These are phyloP conservation scores for Deroptyus accipitrinus DNA, from an alignment of 2,113 vertebrate genomes.

Conservation along the genomic window DNA sequence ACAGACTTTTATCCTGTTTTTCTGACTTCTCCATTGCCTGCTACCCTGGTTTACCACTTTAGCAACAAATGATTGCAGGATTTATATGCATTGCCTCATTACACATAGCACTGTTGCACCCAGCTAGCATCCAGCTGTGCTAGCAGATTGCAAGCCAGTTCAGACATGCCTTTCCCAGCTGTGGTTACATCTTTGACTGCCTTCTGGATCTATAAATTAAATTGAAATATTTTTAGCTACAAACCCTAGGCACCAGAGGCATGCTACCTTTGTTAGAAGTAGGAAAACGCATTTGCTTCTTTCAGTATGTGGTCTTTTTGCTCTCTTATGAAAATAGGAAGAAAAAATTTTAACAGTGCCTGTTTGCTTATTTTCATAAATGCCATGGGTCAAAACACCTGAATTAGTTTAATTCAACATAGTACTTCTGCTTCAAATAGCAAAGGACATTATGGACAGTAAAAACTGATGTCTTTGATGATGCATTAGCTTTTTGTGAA, in stretches of 20 bases:
- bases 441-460: neutral
- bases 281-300: neutral
- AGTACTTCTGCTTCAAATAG: neutral
- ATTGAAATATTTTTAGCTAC: neutral
- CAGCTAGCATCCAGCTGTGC: neutral
- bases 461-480: neutral
- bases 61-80: neutral
- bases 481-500: neutral
- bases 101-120: neutral
- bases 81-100: neutral
- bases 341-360: neutral
- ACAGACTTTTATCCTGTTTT: neutral
- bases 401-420: neutral
- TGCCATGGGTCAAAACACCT: neutral
- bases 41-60: neutral
- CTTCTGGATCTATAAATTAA: neutral
- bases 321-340: neutral
- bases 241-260: neutral
- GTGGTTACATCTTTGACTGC: neutral
- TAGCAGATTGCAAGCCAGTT: neutral
- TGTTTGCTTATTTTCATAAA: neutral
- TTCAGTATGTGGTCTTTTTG: neutral
- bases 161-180: neutral
- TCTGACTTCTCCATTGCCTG: neutral
- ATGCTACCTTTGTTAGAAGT: neutral